Conservation (phyloP, 1,140 invertebrate species). For the Kradibia gibbosae region DNA sequence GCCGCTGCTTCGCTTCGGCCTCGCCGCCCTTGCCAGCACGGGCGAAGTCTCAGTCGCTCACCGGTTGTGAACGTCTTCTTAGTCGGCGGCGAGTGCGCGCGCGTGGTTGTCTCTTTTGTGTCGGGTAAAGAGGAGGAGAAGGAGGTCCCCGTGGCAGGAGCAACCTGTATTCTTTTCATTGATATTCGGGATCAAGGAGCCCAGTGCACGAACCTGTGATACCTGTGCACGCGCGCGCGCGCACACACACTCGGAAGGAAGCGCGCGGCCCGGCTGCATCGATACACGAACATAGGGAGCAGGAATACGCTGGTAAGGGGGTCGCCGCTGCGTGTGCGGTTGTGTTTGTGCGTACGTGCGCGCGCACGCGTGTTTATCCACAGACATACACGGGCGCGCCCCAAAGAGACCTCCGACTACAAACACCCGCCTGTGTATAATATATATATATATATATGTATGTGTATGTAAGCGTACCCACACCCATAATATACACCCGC, state of each 20-base stretch:
- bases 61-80: constrained; percentile 57
- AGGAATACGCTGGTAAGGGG: background rate
- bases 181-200: background rate
- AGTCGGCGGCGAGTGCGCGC: background rate
- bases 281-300: background rate
- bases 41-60: constrained; percentile 63
- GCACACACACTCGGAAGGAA: background rate
- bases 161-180: no score
- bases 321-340: no score
- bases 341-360: background rate
- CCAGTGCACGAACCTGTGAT: no score
- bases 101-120: no score
- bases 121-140: no score
- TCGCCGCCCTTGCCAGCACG: no score
- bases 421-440: no score
- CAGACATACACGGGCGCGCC: no score
- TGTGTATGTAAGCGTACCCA: background rate
- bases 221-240: background rate
- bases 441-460: background rate
- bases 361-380: constrained; percentile 20
- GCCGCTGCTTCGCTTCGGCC: no score
- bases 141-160: no score
- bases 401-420: no score
- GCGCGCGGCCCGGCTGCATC: background rate
- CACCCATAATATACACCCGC: background rate